A percentile compares a stretch with the other conserved stretches of the same genome.
Evolutionary conservation across 2,113 vertebrate species (phyloP).

Genomic region (Climacteris rufus): DNA sequence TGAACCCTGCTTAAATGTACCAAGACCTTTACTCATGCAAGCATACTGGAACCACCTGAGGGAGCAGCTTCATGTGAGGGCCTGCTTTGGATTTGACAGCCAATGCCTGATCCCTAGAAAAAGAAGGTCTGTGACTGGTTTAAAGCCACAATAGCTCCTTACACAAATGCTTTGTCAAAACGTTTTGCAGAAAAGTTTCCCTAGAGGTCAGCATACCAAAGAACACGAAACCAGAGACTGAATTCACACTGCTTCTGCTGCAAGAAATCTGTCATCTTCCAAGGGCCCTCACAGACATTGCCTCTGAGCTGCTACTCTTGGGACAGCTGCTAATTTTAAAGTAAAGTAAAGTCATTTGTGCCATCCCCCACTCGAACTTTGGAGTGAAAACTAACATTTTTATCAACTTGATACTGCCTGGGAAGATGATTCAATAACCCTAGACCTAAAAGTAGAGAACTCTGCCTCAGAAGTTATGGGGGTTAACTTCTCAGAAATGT

Average conservation of each 20-base stretch:
- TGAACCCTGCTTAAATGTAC: not conserved
- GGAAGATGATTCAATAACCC: not conserved
- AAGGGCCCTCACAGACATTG: not conserved
- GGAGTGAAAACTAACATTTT: not conserved
- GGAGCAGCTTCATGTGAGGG: not conserved
- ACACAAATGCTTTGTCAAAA: not conserved
- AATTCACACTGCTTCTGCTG: not conserved
- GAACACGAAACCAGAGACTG: not conserved
- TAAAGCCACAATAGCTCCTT: not conserved
- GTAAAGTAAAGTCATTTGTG: not conserved
- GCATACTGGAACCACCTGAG: not conserved
- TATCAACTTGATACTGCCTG: not conserved
- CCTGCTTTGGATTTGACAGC: not conserved
- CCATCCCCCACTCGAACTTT: fast-evolving
- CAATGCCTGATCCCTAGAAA: not conserved
- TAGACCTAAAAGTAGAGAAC: not conserved
- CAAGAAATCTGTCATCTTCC: not conserved
- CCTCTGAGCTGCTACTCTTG: not conserved
- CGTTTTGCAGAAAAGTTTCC: not conserved
- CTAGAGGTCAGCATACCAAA: conserved; percentile 33
- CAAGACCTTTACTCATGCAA: not conserved
- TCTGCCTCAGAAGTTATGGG: not conserved
- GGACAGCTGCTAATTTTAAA: not conserved
- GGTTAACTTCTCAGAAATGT: not conserved
- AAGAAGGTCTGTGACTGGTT: not conserved